Evolutionary conservation across 2,797 vertebrate genomes (phyloP).

Genomic region (Sebastiscus tertius): DNA sequence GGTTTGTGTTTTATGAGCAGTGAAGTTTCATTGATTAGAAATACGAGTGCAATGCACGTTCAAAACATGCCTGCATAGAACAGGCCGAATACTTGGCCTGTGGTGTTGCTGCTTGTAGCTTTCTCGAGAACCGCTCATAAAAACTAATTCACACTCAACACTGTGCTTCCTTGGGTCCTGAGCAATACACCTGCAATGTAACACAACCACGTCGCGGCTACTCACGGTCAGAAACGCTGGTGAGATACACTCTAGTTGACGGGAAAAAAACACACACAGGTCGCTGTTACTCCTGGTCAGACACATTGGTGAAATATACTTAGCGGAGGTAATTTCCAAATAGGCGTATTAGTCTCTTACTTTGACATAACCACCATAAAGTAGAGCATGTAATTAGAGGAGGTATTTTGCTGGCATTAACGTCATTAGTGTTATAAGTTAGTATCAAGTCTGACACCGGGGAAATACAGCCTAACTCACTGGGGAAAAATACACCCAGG

Average conservation of each 20-base stretch:
- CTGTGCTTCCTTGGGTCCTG: no score
- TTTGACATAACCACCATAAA: not conserved
- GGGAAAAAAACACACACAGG: no score
- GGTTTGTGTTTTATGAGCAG: constrained; percentile 35
- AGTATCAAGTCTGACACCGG: not conserved
- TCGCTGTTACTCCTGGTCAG: no score
- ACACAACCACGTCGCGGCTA: not conserved
- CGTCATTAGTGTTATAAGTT: no score
- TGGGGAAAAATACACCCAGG: no score
- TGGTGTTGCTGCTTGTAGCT: not conserved
- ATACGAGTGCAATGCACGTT: not conserved
- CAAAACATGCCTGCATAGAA: no score
- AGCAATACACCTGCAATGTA: not conserved
- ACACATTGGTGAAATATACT: not conserved
- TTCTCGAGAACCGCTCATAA: not conserved
- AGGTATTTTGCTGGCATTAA: not conserved
- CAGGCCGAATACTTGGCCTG: not conserved
- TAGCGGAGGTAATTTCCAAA: not conserved
- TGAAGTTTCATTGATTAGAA: constrained; percentile 36
- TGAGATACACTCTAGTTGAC: no score
- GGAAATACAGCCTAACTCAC: not conserved
- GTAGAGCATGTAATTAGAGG: not conserved
- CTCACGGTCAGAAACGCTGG: no score
- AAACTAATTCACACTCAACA: not conserved
- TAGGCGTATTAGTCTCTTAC: not conserved